Base-by-base conservation (phyloP, 2,113 vertebrate species). In the Grammomys surdaster region DNA sequence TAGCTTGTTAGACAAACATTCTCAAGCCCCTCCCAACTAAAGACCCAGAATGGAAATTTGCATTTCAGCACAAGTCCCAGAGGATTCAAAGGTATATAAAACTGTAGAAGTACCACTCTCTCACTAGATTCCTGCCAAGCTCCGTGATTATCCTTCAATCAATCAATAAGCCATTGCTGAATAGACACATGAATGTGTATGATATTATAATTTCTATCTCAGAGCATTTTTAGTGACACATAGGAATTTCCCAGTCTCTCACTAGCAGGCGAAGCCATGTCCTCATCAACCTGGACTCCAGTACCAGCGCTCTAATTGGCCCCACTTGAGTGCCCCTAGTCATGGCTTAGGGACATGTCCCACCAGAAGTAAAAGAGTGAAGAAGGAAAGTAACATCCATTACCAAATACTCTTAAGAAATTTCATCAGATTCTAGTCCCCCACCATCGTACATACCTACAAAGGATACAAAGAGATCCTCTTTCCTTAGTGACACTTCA, bases 401-500 rank as follows among this genome's bases (percentile, higher is more conserved):
- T 16, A 3, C 36, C n/a, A 31, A 95, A 78, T 93, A 56, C 80
- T 33, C 26, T 22, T 54, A 77, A 77, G 67, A 67, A 69, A 87
- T 67, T 9, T 60, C 72, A 65, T 33, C 76, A 87, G 58, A 67
- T 31, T 7, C 33, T 28, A 51, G 14, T 33, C 84, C 16, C 70
- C 40, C 73, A 76, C 33, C 12, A 36, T 72, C 12, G 7, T 28
- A 86, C 3, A 4, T 40, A 67, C 40, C 81, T 96, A 9, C 80
- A 90, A 88, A 82, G 16, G 36, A 28, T 24, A 88, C 67, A 14
- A 70, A 88, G 16, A 87, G 85, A 94, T 87, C 33, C 51, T 54
- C 11, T 92, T 92, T 89, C 67, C 81, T 70, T 31, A 14, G 70
- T 33, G 54, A 24, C 48, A 77, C 51, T 92, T 92, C 81, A 89